Evolutionary conservation across 2,113 vertebrate species (phyloP).

Genomic region (Hippocampus zosterae): DNA sequence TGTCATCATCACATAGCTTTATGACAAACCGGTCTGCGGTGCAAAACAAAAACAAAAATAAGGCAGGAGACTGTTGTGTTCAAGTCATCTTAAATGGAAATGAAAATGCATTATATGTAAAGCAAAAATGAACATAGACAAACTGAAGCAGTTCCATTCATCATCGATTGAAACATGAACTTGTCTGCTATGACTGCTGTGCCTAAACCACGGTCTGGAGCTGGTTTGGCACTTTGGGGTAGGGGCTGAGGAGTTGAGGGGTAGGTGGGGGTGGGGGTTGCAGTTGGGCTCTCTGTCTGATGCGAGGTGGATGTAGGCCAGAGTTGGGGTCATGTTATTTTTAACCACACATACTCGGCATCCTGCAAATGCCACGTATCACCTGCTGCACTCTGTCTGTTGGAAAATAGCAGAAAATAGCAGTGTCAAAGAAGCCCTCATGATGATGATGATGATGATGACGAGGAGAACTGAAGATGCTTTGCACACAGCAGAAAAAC

Average conservation of each 20-base stretch:
- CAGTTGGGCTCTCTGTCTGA: constrained; percentile 45
- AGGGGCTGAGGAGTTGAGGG: neutral
- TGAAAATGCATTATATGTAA: neutral
- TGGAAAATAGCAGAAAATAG: constrained; percentile 46
- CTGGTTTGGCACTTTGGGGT: constrained; percentile 11
- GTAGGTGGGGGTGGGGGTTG: neutral
- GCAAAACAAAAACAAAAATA: neutral
- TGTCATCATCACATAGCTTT: neutral
- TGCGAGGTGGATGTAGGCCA: constrained; percentile 36
- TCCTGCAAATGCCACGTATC: constrained; percentile 36
- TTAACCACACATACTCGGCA: constrained; percentile 43
- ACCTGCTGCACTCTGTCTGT: constrained; percentile 65
- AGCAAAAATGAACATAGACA: neutral
- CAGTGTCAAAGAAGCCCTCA: neutral
- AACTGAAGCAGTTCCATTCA: neutral
- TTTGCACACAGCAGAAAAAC: neutral
- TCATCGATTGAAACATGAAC: constrained; percentile 12
- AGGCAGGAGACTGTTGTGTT: neutral
- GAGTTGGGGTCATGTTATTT: constrained; percentile 65
- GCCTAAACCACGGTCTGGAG: constrained; percentile 3
- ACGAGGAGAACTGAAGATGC: neutral
- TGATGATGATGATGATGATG: neutral
- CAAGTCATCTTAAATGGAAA: too few relatives aligned
- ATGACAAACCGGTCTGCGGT: neutral
- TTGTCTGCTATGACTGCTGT: constrained; percentile 7